Evolutionary conservation across 2,113 vertebrate genomes (phyloP).

Genomic region (Nothocercus julius): DNA sequence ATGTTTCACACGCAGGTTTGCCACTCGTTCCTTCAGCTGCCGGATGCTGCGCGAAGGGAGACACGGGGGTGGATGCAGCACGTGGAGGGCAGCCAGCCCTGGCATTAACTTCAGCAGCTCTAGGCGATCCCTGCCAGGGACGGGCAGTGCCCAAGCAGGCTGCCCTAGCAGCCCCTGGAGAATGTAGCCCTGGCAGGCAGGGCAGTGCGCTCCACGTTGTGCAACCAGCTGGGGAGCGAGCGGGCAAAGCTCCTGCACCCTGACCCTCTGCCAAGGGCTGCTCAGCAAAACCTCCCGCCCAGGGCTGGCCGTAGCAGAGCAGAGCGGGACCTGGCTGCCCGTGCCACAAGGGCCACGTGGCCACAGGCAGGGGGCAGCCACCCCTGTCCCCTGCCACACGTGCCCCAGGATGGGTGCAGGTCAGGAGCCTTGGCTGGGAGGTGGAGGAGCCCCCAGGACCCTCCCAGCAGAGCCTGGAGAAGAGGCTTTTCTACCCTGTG

Average conservation of each 20-base stretch:
- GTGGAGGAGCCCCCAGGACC: neutral
- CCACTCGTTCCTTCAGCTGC: constrained; percentile 89
- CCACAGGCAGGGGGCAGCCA: rapidly evolving
- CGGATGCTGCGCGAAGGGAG: constrained; percentile 81
- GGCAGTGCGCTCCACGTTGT: neutral
- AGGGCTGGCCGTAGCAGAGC: neutral
- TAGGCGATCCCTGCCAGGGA: rapidly evolving
- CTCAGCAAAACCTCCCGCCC: neutral
- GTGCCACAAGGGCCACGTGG: neutral
- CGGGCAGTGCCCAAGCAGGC: neutral
- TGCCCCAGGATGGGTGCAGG: rapidly evolving
- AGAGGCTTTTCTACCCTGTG: rapidly evolving
- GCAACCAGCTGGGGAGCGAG: neutral
- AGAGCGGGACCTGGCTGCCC: rapidly evolving
- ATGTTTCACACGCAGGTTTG: constrained; percentile 84
- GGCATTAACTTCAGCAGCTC: neutral
- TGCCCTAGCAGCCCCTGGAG: neutral
- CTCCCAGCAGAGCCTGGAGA: neutral
- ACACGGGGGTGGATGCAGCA: neutral
- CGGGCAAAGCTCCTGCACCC: neutral
- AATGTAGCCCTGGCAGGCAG: rapidly evolving
- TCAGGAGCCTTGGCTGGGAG: neutral
- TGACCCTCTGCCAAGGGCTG: neutral
- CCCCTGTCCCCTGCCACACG: rapidly evolving
- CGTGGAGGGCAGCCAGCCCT: neutral